Evolutionary conservation across 2,888 invertebrate species (phyloP).

Genomic region (Colletes collaris): DNA sequence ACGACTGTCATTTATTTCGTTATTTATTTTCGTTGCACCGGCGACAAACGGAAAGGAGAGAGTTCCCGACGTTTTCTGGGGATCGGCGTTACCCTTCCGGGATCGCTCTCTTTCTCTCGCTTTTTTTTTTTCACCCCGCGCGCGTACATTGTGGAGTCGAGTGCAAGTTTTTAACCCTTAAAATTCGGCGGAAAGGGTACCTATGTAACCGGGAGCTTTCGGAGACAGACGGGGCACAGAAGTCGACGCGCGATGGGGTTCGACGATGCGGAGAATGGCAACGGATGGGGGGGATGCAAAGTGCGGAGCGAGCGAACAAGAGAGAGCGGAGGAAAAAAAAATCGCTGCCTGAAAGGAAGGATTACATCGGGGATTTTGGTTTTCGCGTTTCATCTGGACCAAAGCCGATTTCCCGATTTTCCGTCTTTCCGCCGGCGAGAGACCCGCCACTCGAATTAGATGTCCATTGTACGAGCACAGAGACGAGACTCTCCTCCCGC

Average conservation of each 20-base stretch:
- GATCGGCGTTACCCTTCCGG: constrained; percentile 63
- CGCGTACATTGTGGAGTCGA: constrained; percentile 80
- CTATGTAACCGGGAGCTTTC: constrained; percentile 55
- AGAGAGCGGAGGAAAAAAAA: constrained; percentile 64
- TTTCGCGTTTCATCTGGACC: constrained; percentile 79
- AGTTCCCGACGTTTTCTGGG: constrained; percentile 59
- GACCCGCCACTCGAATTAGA: constrained; percentile 76
- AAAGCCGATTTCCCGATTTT: constrained; percentile 83
- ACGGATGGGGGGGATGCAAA: constrained; percentile 11
- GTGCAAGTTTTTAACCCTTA: constrained; percentile 83
- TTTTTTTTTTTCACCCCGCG: constrained; percentile 52
- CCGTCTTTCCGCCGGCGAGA: constrained; percentile 70
- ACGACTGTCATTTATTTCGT: constrained; percentile 81
- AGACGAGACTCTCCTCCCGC: constrained; percentile 57
- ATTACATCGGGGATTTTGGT: constrained; percentile 83
- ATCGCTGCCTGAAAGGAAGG: constrained; percentile 79
- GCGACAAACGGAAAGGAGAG: constrained; percentile 38
- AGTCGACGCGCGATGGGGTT: constrained; percentile 66
- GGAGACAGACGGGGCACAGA: constrained; percentile 68
- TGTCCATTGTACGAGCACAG: constrained; percentile 74
- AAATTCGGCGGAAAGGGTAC: constrained; percentile 78
- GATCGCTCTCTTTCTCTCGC: constrained; percentile 55
- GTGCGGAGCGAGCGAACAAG: constrained; percentile 44
- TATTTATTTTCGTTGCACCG: constrained; percentile 67
- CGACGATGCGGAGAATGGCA: constrained; percentile 60